Evolutionary conservation across 2,888 invertebrate species (phyloP), one percentile per base, ranked within the genome.

Genomic region (Dyspetes luteomarginatus): DNA sequence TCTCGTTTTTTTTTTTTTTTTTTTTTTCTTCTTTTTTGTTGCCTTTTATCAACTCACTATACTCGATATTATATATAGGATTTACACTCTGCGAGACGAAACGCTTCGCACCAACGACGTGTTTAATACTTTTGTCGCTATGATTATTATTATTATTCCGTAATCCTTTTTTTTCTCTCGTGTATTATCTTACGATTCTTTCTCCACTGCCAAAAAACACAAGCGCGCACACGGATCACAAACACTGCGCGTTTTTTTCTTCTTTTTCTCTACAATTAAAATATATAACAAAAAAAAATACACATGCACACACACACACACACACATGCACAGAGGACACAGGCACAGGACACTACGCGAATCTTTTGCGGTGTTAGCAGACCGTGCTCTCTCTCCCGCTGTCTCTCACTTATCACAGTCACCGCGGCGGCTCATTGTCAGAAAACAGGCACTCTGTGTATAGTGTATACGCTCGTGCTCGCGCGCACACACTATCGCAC

Each of bases 391-490:
- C 81, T 76, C 78, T 77, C 81, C 68, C 84, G 80, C 82, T 83
- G 73, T 78, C 78, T 77, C 88, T 90, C 88, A 90, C 89, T 90
- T 90, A 89, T 90, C 90, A 89, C 90, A 90, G 88, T 88, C 89
- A 88, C 89, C 85, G 88, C 87, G 84, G 89, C 88, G 86, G 89
- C 88, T 89, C 90, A 90, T 90, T 90, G 90, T 90, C 90, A 90
- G 90, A 89, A 88, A 84, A 71, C 73, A 82, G 81, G 80, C 84
- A 82, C 82, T 79, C 67, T 15, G 71, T 77, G 76, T 82, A 67
- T n/a, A n/a, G n/a, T n/a, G 79, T 83, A 79, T 76, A 72, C 84
- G 69, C 82, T 82, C 84, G 58, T 80, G 82, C 82, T 78, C 76
- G 82, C 78, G 81, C 76, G 83, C 80, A 60, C 73, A 82, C 74